Conservation (phyloP, 2,113 vertebrate species). For the Prietella phreatophila region DNA sequence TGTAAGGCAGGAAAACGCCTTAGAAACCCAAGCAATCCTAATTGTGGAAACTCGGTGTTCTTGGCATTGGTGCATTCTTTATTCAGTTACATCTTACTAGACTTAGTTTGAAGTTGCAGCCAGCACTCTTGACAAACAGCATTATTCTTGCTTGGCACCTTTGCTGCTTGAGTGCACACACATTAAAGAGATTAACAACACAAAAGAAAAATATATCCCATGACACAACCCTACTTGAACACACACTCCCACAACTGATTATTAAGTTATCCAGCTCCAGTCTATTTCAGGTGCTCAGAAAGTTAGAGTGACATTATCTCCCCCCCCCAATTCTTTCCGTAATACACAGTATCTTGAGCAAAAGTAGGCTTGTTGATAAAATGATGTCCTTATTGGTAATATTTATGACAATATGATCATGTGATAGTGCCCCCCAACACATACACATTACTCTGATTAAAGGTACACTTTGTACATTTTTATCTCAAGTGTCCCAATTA, state of each 20-base stretch:
- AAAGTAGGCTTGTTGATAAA: background rate
- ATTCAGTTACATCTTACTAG: background rate
- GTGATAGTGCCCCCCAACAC: background rate
- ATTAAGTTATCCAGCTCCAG: background rate
- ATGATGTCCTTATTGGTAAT: background rate
- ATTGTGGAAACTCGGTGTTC: background rate
- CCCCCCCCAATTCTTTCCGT: background rate
- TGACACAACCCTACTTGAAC: background rate
- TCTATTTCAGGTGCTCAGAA: background rate
- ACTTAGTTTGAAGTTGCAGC: background rate
- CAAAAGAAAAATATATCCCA: background rate
- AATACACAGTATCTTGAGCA: background rate
- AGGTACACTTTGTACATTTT: background rate
- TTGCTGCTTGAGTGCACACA: background rate
- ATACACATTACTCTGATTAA: background rate
- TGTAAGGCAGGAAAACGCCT: background rate
- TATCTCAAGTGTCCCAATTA: conserved; percentile 1
- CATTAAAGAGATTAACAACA: background rate
- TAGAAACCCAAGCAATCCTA: background rate
- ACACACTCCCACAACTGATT: background rate
- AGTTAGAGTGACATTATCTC: background rate
- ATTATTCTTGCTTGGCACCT: background rate
- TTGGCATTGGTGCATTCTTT: background rate
- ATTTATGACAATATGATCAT: background rate
- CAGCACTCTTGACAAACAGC: no score